Conservation (phyloP, 2,888 invertebrate species). For the Pseudococcus jackbeardsleyi region DNA sequence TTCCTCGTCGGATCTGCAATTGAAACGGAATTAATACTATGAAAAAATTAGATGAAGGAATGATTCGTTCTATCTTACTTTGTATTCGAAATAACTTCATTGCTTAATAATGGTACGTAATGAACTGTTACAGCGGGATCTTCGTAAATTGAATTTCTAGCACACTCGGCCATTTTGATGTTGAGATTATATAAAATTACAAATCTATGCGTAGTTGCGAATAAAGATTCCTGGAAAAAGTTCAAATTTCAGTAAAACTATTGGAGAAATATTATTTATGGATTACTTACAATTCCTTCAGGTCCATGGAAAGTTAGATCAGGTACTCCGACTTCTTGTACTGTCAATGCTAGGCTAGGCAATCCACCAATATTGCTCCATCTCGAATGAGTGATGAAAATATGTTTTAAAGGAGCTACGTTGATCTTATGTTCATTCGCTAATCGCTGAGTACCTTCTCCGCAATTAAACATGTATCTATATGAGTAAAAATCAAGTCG, state of each 20-base stretch:
- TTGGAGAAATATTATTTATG: neutral
- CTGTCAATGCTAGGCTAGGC: conserved; percentile 86
- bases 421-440: conserved; percentile 89
- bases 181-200: conserved; percentile 80
- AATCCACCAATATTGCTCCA: conserved; percentile 92
- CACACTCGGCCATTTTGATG: conserved; percentile 76
- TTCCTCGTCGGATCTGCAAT: neutral
- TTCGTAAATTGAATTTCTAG: conserved; percentile 74
- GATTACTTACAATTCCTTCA: conserved; percentile 76
- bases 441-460: conserved; percentile 90
- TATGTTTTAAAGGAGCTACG: conserved; percentile 82
- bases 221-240: conserved; percentile 77
- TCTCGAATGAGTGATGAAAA: conserved; percentile 86
- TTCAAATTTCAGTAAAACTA: neutral
- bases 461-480: conserved; percentile 94
- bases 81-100: neutral
- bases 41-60: neutral
- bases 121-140: conserved; percentile 82
- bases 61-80: neutral
- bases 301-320: conserved; percentile 88
- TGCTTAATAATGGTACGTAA: conserved; percentile 75
- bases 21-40: neutral
- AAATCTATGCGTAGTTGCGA: conserved; percentile 82
- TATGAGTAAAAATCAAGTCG: conserved; percentile 66
- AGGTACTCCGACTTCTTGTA: conserved; percentile 87